Conservation (phyloP, 2,888 invertebrate genomes). For the Yponomeuta evonymella region DNA sequence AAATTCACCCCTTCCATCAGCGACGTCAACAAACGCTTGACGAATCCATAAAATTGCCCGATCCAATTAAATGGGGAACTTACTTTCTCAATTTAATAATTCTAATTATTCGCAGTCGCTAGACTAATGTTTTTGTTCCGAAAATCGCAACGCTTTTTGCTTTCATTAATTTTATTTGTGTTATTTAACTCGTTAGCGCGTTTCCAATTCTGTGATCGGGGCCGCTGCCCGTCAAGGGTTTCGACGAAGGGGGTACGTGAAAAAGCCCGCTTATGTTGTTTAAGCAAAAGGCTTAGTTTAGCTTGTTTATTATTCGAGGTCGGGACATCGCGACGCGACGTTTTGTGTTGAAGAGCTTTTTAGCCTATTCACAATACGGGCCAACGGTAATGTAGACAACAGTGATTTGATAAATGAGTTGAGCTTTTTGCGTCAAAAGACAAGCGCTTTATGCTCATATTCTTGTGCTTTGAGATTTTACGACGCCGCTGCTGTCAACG, state of each 20-base stretch:
- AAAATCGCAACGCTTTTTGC: conserved; percentile 50
- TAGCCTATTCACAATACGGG: conserved; percentile 58
- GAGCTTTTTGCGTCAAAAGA: conserved; percentile 58
- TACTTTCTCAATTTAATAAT: conserved; percentile 19
- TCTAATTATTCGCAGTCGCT: conserved; percentile 33
- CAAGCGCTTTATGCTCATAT: conserved; percentile 44
- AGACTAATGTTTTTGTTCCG: conserved; percentile 44
- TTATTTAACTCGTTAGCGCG: conserved; percentile 58
- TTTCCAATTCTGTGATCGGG: conserved; percentile 50
- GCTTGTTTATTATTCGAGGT: conserved; percentile 4
- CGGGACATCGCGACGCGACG: conserved; percentile 25
- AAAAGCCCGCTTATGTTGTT: conserved; percentile 4
- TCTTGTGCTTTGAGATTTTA: conserved; percentile 24
- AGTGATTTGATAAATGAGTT: conserved; percentile 66
- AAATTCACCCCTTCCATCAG: conserved; percentile 11
- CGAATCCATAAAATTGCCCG: conserved; percentile 23
- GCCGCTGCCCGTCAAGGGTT: conserved; percentile 16
- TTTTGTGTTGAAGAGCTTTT: conserved; percentile 56
- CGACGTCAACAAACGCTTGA: conserved; percentile 21
- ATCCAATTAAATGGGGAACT: conserved; percentile 23
- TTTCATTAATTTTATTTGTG: conserved; percentile 58
- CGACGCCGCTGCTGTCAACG: conserved; percentile 26
- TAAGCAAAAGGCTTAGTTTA: conserved; percentile 11
- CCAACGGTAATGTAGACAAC: conserved; percentile 60
- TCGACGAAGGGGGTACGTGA: background rate